These are phyloP conservation scores for Paramuricea clavata DNA, from an alignment of 92 coral and sea anemone species.

Conservation along the genomic window DNA sequence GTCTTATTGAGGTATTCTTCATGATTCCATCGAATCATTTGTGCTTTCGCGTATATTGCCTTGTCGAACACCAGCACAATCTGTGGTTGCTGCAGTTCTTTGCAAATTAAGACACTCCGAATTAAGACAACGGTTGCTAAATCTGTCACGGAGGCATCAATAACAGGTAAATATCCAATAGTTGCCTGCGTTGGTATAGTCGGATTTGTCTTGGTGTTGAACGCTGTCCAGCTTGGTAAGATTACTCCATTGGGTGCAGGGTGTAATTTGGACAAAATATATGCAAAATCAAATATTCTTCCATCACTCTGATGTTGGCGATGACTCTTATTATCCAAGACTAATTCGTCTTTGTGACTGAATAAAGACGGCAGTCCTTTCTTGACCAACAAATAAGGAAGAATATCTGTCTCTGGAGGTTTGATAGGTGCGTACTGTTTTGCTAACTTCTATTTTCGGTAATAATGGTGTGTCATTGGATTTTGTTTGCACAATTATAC, in stretches of 20 bases:
- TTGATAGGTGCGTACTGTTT: not conserved
- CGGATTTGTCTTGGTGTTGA: conserved; percentile 55
- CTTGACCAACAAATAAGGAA: conserved; percentile 26
- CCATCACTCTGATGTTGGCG: not conserved
- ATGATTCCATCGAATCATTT: conserved; percentile 59
- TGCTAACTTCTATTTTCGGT: not conserved
- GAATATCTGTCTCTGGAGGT: conserved; percentile 37
- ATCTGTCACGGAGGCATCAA: conserved; percentile 64
- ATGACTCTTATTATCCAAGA: not conserved
- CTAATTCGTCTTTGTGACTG: conserved; percentile 36
- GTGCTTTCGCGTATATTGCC: conserved; percentile 32
- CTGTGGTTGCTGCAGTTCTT: conserved; percentile 44
- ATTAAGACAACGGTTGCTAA: conserved; percentile 63
- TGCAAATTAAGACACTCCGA: conserved; percentile 57
- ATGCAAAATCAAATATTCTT: not conserved
- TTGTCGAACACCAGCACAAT: conserved; percentile 70
- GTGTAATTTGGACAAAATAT: not conserved
- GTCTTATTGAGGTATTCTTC: conserved; percentile 41
- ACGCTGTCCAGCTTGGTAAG: conserved; percentile 11
- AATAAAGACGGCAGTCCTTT: conserved; percentile 66
- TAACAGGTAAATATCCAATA: conserved; percentile 65
- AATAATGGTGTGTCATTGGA: not conserved
- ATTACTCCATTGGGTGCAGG: not conserved
- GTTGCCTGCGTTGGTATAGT: conserved; percentile 47
- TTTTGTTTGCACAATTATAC: not conserved